Percentiles rank a stretch among this genome's conserved stretches.
Conservation (phyloP, 2,113 vertebrate species). For the Gadus chalcogrammus region DNA sequence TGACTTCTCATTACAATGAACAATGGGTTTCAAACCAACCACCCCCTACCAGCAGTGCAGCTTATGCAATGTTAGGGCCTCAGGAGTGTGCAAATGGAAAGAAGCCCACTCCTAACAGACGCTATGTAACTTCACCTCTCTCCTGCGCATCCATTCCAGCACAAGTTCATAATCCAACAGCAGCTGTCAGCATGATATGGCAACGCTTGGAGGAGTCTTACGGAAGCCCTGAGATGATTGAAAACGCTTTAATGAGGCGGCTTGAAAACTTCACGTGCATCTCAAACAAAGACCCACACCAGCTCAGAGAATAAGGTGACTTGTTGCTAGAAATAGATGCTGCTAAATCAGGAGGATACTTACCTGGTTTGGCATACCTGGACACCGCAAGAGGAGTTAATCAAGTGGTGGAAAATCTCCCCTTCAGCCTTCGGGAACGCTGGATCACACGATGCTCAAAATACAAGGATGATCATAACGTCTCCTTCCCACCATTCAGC, state of each 20-base stretch:
- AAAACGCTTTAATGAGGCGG: neutral
- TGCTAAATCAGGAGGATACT: conserved; percentile 8
- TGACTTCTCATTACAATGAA: no score
- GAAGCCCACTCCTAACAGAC: no score
- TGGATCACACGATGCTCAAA: neutral
- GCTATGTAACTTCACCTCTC: no score
- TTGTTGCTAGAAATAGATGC: neutral
- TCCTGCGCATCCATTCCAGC: neutral
- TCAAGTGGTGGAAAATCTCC: neutral
- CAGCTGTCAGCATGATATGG: conserved; percentile 5
- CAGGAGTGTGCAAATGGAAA: no score
- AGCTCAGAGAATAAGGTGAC: neutral
- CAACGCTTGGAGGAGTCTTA: neutral
- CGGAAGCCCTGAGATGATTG: neutral
- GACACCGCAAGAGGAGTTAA: conserved; percentile 4
- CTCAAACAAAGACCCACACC: neutral
- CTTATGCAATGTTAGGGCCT: no score
- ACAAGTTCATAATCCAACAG: conserved; percentile 3
- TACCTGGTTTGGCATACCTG: conserved; percentile 9
- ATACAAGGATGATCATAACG: conserved; percentile 1
- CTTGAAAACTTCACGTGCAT: neutral
- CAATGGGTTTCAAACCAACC: no score
- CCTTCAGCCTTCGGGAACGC: neutral
- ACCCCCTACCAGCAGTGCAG: no score
- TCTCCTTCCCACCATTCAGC: neutral